Evolutionary conservation across 2,888 invertebrate species (phyloP), one percentile per base, ranked within the genome.

Genomic region (Tricholauxania praeusta): DNA sequence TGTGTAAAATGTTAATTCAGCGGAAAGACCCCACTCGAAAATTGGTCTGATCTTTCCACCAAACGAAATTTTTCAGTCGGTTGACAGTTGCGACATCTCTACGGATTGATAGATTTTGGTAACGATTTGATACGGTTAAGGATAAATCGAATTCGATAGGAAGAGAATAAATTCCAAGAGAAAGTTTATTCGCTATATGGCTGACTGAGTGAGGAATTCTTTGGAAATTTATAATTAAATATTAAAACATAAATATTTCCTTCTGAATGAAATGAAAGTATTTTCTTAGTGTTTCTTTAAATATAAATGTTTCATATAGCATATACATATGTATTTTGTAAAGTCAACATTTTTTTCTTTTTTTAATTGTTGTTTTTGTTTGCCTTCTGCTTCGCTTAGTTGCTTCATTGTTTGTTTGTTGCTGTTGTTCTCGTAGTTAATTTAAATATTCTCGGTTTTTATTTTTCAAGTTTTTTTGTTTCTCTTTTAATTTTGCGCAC

Each of bases 381-480:
- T 78, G 76, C 78, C 78, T 79, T 79, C 79, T 78, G 78, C 78
- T 79, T 78, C 79, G 71, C 47, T 66, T 17, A 39, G 47, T 67
- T 69, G 68, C 63, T 71, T 39, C 57, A 51, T 68, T 19, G 14
- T 47, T 48, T 74, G 15, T 52, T 55, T n/a, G 57, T 74, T 28
- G 12, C 51, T 73, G 51, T 53, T 52, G 68, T 72, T 72, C 17
- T 17, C 15, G 66, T 72, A 66, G n/a, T 72, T 70, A 60, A 51
- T 62, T 19, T 66, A 52, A 65, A 22, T 22, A 49, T 72, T 71
- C 72, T 80, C 77, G 84, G 77, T 84, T 84, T 79, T 84, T 84
- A 71, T 83, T 84, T 74, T 84, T 83, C 79, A 82, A 72, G 48
- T 17, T 62, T n/a, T 19, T 39, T 47, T 63, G 63, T 32, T 48